Evolutionary conservation across 2,113 vertebrate genomes (phyloP).

Genomic region (Acrocephalus kingi): DNA sequence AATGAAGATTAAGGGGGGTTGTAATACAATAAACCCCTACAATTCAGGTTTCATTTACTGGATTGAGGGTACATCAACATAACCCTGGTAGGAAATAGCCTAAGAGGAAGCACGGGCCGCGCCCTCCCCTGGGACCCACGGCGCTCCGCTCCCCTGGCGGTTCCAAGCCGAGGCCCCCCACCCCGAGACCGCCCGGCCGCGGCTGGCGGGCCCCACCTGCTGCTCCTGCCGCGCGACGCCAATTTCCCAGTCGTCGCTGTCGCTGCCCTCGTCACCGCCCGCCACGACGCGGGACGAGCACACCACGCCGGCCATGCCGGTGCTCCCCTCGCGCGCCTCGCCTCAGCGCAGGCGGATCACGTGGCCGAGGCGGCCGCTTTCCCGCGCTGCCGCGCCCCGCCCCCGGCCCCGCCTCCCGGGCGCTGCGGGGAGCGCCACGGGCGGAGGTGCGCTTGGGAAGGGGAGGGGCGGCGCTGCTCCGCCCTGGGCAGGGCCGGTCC

Average conservation of each 20-base stretch:
- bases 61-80: rapidly evolving
- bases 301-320: rapidly evolving
- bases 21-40: rapidly evolving
- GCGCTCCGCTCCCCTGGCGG: background rate
- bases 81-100: rapidly evolving
- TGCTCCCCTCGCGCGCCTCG: rapidly evolving
- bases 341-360: background rate
- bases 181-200: no score
- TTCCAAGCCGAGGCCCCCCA: no score
- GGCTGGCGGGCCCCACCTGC: slow-evolving; percentile 17
- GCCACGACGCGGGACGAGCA: background rate
- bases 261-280: slow-evolving; percentile 66
- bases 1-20: background rate
- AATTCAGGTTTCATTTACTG: no score
- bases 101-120: no score
- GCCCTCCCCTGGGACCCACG: rapidly evolving
- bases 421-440: rapidly evolving
- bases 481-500: rapidly evolving
- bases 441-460: rapidly evolving
- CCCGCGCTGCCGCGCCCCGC: background rate
- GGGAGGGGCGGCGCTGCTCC: rapidly evolving
- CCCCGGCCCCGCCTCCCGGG: background rate
- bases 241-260: slow-evolving; percentile 75
- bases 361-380: background rate
- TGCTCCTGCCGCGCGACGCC: background rate